Evolutionary conservation across 2,113 vertebrate species (phyloP).

Genomic region (Stigmatopora nigra): DNA sequence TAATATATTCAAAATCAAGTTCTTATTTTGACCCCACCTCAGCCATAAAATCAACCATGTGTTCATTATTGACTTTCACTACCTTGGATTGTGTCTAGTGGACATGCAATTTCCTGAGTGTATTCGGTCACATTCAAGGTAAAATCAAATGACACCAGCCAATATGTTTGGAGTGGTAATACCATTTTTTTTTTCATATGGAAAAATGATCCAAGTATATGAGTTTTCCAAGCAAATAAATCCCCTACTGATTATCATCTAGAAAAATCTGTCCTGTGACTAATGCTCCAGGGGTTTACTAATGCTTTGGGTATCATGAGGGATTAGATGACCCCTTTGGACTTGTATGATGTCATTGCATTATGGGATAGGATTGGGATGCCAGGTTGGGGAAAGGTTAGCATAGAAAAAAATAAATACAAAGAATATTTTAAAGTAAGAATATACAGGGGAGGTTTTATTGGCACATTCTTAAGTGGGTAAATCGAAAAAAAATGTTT

Average conservation of each 20-base stretch:
- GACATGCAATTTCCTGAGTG: background rate
- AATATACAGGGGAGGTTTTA: constrained; percentile 32
- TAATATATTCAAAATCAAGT: background rate
- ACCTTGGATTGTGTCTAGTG: background rate
- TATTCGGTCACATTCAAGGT: background rate
- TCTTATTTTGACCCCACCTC: background rate
- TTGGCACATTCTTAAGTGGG: constrained; percentile 39
- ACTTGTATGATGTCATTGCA: constrained; percentile 28
- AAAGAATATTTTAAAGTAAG: constrained; percentile 20
- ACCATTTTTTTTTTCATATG: constrained; percentile 1
- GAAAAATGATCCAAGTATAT: constrained; percentile 23
- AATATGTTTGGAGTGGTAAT: constrained; percentile 4
- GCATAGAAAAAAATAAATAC: constrained; percentile 29
- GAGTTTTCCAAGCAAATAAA: constrained; percentile 30
- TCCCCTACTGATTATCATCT: constrained; percentile 46
- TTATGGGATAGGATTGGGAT: constrained; percentile 41
- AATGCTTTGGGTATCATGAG: constrained; percentile 42
- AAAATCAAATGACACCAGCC: constrained; percentile 15
- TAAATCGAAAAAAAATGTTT: too few relatives aligned
- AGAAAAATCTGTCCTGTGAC: constrained; percentile 45
- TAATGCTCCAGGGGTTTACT: constrained; percentile 42
- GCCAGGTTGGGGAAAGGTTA: constrained; percentile 31
- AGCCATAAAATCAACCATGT: background rate
- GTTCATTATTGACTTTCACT: background rate
- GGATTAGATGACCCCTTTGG: constrained; percentile 53